Conservation (phyloP, 2,797 vertebrate genomes). For the Pantherophis alleghaniensis region DNA sequence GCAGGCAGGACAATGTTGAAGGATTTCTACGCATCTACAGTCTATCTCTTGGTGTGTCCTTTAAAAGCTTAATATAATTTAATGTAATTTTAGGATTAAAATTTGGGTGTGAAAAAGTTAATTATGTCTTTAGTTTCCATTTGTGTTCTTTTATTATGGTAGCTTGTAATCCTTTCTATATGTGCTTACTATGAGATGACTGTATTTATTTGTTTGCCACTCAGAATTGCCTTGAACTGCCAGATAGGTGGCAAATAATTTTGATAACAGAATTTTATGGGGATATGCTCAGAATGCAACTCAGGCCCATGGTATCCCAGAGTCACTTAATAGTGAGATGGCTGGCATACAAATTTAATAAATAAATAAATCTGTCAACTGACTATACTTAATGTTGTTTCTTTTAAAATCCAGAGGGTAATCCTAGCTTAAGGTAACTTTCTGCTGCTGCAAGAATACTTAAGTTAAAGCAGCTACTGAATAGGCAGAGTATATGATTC, state of each 20-base stretch:
- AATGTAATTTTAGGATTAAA: neutral
- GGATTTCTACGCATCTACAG: neutral
- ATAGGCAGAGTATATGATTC: neutral
- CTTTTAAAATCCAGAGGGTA: neutral
- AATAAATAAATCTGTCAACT: neutral
- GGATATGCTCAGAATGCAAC: neutral
- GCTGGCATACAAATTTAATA: neutral
- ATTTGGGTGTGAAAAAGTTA: neutral
- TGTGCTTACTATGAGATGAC: neutral
- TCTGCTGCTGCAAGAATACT: neutral
- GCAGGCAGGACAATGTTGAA: neutral
- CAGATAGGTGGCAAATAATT: neutral
- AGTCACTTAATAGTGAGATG: neutral
- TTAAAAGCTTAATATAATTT: neutral
- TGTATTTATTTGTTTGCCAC: neutral
- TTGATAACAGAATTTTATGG: neutral
- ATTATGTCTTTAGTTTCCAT: neutral
- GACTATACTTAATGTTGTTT: neutral
- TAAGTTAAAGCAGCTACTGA: neutral
- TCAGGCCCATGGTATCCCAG: neutral
- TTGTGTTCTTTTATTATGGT: neutral
- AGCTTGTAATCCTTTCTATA: neutral
- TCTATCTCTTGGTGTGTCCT: neutral
- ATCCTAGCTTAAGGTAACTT: neutral
- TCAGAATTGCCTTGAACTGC: neutral